These are phyloP conservation scores for Gibbula magus DNA, from an alignment of 2,888 invertebrate species.

Conservation along the genomic window DNA sequence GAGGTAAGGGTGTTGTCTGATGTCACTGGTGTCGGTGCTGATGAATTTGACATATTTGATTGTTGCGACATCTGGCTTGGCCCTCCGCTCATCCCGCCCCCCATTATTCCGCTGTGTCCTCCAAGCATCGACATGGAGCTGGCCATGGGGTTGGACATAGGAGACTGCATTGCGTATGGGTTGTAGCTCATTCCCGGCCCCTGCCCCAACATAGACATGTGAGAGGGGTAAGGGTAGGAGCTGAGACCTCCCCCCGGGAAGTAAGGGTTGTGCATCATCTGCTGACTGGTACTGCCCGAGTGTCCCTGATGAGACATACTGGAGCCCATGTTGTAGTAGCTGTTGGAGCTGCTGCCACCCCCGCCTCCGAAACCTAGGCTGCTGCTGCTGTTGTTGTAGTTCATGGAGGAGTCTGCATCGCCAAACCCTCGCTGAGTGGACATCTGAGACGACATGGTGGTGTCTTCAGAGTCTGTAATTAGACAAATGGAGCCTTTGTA, in stretches of 20 bases:
- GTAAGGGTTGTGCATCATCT: constrained; percentile 7
- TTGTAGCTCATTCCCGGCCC: constrained; percentile 42
- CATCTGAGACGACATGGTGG: neutral
- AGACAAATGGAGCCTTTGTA: too few relatives aligned
- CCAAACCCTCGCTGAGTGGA: neutral
- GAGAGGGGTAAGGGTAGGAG: constrained; percentile 19
- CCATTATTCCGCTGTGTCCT: neutral
- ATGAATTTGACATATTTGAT: neutral
- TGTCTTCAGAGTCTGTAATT: neutral
- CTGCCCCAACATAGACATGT: constrained; percentile 32
- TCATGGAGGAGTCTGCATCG: neutral
- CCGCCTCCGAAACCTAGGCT: neutral
- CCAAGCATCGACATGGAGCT: neutral
- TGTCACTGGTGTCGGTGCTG: neutral
- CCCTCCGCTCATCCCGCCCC: neutral
- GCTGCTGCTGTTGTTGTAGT: neutral
- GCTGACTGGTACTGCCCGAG: neutral
- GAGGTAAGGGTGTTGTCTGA: neutral
- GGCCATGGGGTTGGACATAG: neutral
- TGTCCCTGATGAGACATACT: neutral
- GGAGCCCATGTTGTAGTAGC: constrained; percentile 1
- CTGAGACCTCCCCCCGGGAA: neutral
- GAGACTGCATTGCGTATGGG: constrained; percentile 8
- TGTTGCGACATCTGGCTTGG: neutral
- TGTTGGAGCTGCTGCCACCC: neutral